Conservation (phyloP, 1,140 invertebrate species). For the Parapsyche elsis region DNA sequence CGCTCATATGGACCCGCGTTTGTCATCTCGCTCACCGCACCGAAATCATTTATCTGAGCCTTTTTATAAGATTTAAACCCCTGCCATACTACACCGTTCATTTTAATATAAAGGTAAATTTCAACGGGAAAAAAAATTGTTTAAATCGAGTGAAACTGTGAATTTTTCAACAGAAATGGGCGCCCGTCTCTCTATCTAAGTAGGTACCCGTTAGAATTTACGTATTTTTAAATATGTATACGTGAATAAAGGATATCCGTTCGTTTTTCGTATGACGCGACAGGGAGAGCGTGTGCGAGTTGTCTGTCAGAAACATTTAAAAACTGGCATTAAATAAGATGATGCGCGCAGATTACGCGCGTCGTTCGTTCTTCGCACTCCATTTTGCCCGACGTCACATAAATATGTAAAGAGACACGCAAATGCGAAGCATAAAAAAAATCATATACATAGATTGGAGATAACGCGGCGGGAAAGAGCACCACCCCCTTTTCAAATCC, state of each 20-base stretch:
- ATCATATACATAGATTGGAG: conserved; percentile 45
- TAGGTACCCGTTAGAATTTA: no score
- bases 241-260: neutral
- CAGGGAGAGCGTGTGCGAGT: neutral
- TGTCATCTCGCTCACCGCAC: conserved; percentile 23
- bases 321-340: conserved; percentile 13
- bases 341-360: neutral
- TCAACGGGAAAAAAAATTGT: neutral
- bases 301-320: conserved; percentile 8
- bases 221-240: neutral
- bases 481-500: neutral
- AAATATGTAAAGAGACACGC: conserved; percentile 44
- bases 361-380: conserved; percentile 13
- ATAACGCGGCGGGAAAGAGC: conserved; percentile 40
- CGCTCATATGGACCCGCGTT: conserved; percentile 29
- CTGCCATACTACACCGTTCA: neutral
- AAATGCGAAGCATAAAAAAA: conserved; percentile 42
- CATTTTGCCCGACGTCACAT: conserved; percentile 40
- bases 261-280: neutral
- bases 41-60: neutral
- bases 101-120: conserved; percentile 12
- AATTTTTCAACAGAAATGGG: neutral
- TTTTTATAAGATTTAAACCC: neutral
- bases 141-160: neutral
- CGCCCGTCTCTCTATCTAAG: neutral